Evolutionary conservation across 2,888 invertebrate species (phyloP), one percentile per base, ranked within the genome.

Genomic region (Pterostichus niger): DNA sequence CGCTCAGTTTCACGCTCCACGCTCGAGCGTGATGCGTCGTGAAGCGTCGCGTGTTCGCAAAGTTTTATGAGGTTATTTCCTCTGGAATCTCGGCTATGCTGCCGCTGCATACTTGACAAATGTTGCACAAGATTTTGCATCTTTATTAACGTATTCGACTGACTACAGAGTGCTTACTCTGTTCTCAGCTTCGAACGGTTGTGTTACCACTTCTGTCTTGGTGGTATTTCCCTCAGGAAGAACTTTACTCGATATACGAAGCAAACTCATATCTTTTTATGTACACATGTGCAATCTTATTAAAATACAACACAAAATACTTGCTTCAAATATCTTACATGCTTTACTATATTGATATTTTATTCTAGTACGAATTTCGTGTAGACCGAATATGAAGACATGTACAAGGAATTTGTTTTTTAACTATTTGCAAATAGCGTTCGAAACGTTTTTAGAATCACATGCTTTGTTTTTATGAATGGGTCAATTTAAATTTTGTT

Each of bases 31-130:
- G 49, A 49, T 46, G 73, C 35, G 44, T 10, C 5, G 46, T 15
- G 10, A 24, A 13, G 11, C 61, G n/a, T 75, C 75, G 75, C 44
- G 56, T 52, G 64, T 73, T 52, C 71, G 35, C 81, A 81, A 81
- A 81, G 71, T 81, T 81, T 81, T 81, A 71, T 81, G 81, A 71
- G 71, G 54, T 71, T 81, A 81, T 81, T 81, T 81, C 73, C 81
- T 13, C 6, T 81, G 73, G 81, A 71, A 81, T 81, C 71, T 52
- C 73, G 40, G 54, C 56, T 52, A 71, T 81, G 75, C 75, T 49
- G 44, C 73, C 33, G 81, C 54, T 54, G 81, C 71, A 73, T 81
- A 81, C 71, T 81, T 81, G 81, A 81, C 73, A 81, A 81, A 81
- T 81, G 81, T 71, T 81, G 54, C 81, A 81, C 54, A 71, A 81